Percentiles rank a stretch among this genome's conserved stretches.
phyloP scores from a whole-genome alignment of 2,113 vertebrate genomes.

The Acanthochromis polyacanthus region DNA sequence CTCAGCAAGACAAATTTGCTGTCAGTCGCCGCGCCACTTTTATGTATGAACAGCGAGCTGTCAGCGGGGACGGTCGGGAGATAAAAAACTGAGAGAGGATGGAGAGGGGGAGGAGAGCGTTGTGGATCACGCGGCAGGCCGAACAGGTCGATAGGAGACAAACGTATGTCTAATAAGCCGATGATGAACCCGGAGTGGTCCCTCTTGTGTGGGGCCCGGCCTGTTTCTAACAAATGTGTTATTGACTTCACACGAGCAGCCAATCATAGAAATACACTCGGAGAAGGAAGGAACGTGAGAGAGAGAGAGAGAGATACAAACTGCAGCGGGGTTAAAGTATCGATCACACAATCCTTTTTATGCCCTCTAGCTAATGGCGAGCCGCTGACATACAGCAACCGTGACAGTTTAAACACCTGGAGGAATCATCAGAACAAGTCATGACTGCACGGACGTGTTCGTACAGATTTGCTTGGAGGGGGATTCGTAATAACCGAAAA shows the following conservation, averaged over 20 bases:
- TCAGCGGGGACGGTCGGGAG: slow-evolving; percentile 19
- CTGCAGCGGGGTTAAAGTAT: slow-evolving; percentile 54
- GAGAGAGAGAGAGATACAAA: slow-evolving; percentile 39
- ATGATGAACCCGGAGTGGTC: slow-evolving; percentile 72
- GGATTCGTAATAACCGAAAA: slow-evolving; percentile 25
- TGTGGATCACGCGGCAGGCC: slow-evolving; percentile 57
- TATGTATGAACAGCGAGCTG: slow-evolving; percentile 60
- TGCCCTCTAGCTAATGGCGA: slow-evolving; percentile 48
- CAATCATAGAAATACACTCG: slow-evolving; percentile 50
- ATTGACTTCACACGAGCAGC: slow-evolving; percentile 73
- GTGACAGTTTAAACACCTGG: slow-evolving; percentile 34
- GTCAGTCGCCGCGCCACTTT: slow-evolving; percentile 62
- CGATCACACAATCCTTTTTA: slow-evolving; percentile 58
- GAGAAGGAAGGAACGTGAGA: slow-evolving; percentile 31
- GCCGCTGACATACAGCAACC: slow-evolving; percentile 54
- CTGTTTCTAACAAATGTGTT: slow-evolving; percentile 68
- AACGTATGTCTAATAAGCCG: slow-evolving; percentile 79
- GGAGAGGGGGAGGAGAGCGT: slow-evolving; percentile 37
- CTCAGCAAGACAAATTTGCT: slow-evolving; percentile 70
- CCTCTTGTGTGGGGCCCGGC: slow-evolving; percentile 55
- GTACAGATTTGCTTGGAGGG: slow-evolving; percentile 10
- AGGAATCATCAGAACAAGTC: slow-evolving; percentile 47
- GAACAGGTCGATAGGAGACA: slow-evolving; percentile 77
- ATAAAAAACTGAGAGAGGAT: slow-evolving; percentile 23
- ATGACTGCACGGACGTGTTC: not conserved